Evolutionary conservation across 2,888 invertebrate genomes (phyloP).

Genomic region (Serripes groenlandicus): DNA sequence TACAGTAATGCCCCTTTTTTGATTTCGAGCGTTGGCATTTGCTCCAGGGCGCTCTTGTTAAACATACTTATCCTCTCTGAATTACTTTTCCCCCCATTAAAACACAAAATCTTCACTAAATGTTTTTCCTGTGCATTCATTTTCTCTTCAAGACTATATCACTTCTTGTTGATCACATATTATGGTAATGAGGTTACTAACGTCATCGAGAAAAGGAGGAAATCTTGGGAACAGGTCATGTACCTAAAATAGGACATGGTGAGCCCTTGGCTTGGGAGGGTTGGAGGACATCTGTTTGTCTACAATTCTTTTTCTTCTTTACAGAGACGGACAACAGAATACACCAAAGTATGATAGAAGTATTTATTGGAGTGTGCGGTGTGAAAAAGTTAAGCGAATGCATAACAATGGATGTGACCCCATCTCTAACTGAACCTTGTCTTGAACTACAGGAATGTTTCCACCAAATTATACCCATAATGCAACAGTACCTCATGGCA

Average conservation of each 20-base stretch:
- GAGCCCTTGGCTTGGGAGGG: not conserved
- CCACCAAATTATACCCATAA: constrained; percentile 73
- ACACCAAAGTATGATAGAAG: constrained; percentile 42
- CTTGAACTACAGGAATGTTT: constrained; percentile 74
- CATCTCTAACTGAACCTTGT: constrained; percentile 77
- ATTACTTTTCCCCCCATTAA: too few relatives aligned
- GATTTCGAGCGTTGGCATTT: too few relatives aligned
- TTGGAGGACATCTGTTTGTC: not conserved
- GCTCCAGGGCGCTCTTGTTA: too few relatives aligned
- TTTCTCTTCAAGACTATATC: too few relatives aligned
- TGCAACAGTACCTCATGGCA: constrained; percentile 78
- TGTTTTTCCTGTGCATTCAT: too few relatives aligned
- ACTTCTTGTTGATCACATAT: too few relatives aligned
- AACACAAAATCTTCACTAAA: too few relatives aligned
- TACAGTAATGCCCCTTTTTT: too few relatives aligned
- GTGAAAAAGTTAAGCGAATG: constrained; percentile 76
- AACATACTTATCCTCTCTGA: too few relatives aligned
- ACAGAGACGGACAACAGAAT: constrained; percentile 5
- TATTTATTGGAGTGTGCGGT: constrained; percentile 69
- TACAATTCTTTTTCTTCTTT: not conserved
- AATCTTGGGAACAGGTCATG: not conserved
- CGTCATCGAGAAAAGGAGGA: not conserved
- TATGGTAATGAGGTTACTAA: too few relatives aligned
- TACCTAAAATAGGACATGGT: not conserved
- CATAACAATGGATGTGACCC: constrained; percentile 67